Conservation (phyloP, 2,888 invertebrate species). For the Andrena minutula region DNA sequence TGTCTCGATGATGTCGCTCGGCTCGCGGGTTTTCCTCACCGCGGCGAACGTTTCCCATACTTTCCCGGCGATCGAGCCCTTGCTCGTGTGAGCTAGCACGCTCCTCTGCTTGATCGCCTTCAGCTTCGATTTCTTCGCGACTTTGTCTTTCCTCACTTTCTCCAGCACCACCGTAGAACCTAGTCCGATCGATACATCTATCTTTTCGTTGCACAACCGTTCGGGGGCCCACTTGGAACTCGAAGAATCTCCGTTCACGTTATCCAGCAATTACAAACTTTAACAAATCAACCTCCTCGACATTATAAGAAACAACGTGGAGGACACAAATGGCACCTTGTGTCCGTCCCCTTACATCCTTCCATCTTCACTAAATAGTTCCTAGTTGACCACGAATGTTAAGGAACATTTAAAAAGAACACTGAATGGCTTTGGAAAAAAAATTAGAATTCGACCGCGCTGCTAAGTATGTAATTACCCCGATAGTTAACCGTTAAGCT, state of each 20-base stretch:
- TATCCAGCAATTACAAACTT: neutral
- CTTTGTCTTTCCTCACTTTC: constrained; percentile 73
- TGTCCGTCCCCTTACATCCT: too few species aligned
- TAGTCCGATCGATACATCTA: constrained; percentile 48
- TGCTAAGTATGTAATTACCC: too few species aligned
- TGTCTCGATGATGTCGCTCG: constrained; percentile 69
- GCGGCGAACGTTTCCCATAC: constrained; percentile 79
- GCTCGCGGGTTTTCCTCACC: constrained; percentile 73
- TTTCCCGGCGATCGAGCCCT: constrained; percentile 75
- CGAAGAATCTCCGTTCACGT: constrained; percentile 13
- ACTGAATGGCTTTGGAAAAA: too few species aligned
- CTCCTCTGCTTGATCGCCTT: constrained; percentile 67
- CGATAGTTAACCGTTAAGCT: too few species aligned
- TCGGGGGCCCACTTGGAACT: constrained; percentile 5
- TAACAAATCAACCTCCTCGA: too few species aligned
- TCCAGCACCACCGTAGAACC: constrained; percentile 67
- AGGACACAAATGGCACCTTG: too few species aligned
- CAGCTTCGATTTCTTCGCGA: constrained; percentile 74
- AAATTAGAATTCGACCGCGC: too few species aligned
- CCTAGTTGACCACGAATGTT: too few species aligned
- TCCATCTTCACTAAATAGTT: too few species aligned
- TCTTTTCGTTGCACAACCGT: neutral
- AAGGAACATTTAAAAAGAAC: too few species aligned
- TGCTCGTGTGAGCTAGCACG: constrained; percentile 43
- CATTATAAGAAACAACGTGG: too few species aligned